phyloP scores from a whole-genome alignment of 2,888 invertebrate species.

The Agrotis segetum region DNA sequence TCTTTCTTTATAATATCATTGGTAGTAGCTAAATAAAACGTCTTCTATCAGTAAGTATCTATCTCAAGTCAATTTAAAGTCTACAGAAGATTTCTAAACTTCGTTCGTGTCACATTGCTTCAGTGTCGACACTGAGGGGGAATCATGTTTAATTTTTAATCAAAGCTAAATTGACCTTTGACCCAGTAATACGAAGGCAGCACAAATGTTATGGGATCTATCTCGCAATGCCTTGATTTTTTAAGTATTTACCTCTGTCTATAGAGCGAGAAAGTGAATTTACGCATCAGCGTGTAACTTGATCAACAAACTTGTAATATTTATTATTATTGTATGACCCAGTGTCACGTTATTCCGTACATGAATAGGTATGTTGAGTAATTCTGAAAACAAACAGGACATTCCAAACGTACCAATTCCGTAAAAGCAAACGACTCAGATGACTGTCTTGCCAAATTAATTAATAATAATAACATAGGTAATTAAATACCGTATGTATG shows the following conservation, averaged over 20 bases:
- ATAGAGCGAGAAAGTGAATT: slow-evolving; percentile 1
- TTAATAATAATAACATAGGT: background rate
- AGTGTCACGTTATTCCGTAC: slow-evolving; percentile 17
- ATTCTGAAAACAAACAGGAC: slow-evolving; percentile 30
- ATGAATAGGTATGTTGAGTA: slow-evolving; percentile 26
- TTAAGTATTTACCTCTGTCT: background rate
- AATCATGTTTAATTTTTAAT: too few relatives aligned
- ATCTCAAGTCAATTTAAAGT: too few relatives aligned
- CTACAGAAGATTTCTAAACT: too few relatives aligned
- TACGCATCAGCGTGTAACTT: background rate
- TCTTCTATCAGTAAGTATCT: too few relatives aligned
- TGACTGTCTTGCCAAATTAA: background rate
- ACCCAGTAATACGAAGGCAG: background rate
- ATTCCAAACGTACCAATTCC: slow-evolving; percentile 19
- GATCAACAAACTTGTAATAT: background rate
- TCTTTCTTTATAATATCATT: too few relatives aligned
- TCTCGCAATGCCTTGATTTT: background rate
- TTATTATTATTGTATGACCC: slow-evolving; percentile 2
- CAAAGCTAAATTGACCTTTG: background rate
- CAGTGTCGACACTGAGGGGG: too few relatives aligned
- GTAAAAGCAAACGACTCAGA: slow-evolving; percentile 7
- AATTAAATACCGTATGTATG: background rate
- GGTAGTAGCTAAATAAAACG: too few relatives aligned
- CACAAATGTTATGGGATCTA: background rate
- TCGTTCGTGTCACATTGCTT: too few relatives aligned